A percentile compares a stretch with the other conserved stretches of the same genome.
Evolutionary conservation across 2,113 vertebrate species (phyloP).

Genomic region (Tricholaema leucomelas): DNA sequence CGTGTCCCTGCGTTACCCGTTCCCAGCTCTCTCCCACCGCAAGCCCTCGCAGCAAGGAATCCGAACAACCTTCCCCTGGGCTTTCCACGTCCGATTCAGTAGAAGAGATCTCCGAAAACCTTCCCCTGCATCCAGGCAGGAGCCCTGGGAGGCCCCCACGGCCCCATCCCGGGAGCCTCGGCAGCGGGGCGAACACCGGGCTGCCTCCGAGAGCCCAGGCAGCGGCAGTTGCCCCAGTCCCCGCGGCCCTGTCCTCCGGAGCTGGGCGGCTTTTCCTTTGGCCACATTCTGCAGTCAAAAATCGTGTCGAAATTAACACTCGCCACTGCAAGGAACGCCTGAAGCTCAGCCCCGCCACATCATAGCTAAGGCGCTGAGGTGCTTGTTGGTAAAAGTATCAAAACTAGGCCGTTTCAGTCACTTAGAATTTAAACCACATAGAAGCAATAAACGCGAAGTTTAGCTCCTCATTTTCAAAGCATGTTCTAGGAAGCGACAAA

Average conservation of each 20-base stretch:
- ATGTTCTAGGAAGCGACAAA: neutral
- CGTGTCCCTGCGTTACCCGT: neutral
- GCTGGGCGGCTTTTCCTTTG: neutral
- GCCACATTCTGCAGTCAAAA: neutral
- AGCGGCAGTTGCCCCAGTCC: neutral
- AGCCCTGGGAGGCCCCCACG: neutral
- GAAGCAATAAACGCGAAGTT: neutral
- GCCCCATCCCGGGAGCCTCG: neutral
- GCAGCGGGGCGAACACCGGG: too few species aligned
- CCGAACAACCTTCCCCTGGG: rapidly evolving
- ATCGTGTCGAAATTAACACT: neutral
- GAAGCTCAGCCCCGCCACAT: neutral
- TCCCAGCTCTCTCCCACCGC: neutral
- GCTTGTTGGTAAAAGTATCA: neutral
- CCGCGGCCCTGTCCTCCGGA: too few species aligned
- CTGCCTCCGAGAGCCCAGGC: too few species aligned
- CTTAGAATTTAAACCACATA: neutral
- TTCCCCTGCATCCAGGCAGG: neutral
- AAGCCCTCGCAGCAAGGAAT: neutral
- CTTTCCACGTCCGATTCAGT: neutral
- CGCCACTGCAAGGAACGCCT: neutral
- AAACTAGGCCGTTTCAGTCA: neutral
- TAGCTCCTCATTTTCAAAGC: neutral
- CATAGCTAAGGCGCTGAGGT: neutral
- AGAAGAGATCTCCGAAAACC: neutral